Evolutionary conservation across 2,113 vertebrate genomes (phyloP).

Genomic region (Siniperca chuatsi): DNA sequence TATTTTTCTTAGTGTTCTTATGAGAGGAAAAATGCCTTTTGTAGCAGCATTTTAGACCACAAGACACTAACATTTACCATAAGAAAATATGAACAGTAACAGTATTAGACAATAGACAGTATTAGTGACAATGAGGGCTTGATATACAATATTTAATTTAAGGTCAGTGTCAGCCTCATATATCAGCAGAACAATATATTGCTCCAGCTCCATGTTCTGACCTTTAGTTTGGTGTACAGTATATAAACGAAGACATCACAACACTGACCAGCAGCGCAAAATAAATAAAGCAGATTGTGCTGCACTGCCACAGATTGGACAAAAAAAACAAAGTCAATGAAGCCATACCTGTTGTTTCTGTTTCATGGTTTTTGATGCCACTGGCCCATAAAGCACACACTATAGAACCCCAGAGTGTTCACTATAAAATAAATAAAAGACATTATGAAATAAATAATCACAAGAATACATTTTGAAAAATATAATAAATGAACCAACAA

Average conservation of each 20-base stretch:
- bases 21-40: background rate
- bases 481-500: background rate
- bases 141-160: background rate
- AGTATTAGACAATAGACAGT: no score
- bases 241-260: background rate
- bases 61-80: background rate
- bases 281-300: background rate
- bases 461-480: background rate
- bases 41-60: background rate
- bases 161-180: background rate
- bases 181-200: background rate
- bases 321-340: background rate
- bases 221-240: background rate
- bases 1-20: background rate
- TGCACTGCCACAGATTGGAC: background rate
- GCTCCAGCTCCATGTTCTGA: background rate
- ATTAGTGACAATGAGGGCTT: background rate
- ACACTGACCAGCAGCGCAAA: background rate
- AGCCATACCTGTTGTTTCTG: slow-evolving; percentile 1
- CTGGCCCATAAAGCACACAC: background rate
- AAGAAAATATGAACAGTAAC: background rate
- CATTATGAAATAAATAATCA: background rate
- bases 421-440: background rate
- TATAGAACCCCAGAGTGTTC: background rate
- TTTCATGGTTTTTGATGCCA: background rate